Evolutionary conservation across 92 coral and sea anemone genomes (phyloP).

Genomic region (Porites cylindrica): DNA sequence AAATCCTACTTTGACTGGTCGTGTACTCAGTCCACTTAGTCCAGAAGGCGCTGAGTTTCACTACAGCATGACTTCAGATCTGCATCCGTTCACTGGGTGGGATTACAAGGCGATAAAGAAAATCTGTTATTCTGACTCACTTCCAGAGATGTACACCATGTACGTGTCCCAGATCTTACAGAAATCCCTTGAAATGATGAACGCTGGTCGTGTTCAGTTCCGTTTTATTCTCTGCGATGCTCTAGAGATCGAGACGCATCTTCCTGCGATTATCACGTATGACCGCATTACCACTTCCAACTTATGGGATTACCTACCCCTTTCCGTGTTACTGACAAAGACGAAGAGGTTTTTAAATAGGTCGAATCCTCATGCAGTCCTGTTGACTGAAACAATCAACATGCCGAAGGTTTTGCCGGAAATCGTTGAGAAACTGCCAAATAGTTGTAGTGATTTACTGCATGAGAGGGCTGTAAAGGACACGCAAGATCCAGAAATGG

Average conservation of each 20-base stretch:
- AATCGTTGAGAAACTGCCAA: slow-evolving; percentile 4
- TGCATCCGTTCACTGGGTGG: slow-evolving; percentile 77
- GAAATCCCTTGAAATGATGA: slow-evolving; percentile 31
- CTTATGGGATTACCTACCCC: slow-evolving; percentile 63
- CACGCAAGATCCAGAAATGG: slow-evolving; percentile 59
- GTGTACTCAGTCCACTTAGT: background rate
- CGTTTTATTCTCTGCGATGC: slow-evolving; percentile 61
- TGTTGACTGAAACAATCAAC: slow-evolving; percentile 67
- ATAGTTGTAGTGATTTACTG: slow-evolving; percentile 2
- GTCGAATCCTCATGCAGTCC: slow-evolving; percentile 59
- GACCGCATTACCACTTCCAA: slow-evolving; percentile 81
- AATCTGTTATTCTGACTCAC: slow-evolving; percentile 34
- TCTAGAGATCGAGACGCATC: slow-evolving; percentile 36
- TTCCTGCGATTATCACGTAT: slow-evolving; percentile 47
- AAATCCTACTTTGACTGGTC: slow-evolving; percentile 78
- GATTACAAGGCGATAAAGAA: slow-evolving; percentile 68
- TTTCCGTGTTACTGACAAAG: slow-evolving; percentile 41
- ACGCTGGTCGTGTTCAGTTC: slow-evolving; percentile 45
- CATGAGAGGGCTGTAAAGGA: slow-evolving; percentile 53
- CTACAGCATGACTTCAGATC: slow-evolving; percentile 35
- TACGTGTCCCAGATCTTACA: slow-evolving; percentile 54
- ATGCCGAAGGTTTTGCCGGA: slow-evolving; percentile 11
- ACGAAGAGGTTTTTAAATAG: slow-evolving; percentile 40
- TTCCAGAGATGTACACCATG: slow-evolving; percentile 63
- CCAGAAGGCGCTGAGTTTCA: slow-evolving; percentile 8